Percentiles rank a stretch among this genome's conserved stretches.
phyloP scores from a whole-genome alignment of 2,888 invertebrate genomes.

The Atethmia centrago region DNA sequence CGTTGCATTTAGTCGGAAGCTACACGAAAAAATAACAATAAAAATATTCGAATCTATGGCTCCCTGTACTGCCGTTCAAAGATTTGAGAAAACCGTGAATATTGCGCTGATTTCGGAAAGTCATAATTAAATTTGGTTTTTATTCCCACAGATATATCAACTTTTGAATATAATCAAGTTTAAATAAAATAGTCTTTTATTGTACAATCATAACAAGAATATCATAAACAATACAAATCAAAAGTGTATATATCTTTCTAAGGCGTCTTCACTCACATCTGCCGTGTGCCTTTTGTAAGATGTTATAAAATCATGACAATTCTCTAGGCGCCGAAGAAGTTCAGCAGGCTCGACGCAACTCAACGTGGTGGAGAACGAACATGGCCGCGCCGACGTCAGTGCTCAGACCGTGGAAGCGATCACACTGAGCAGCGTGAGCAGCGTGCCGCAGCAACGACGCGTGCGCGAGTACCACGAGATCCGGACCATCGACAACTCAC shows the following conservation, averaged over 20 bases:
- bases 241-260: background rate
- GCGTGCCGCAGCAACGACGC: conserved; percentile 85
- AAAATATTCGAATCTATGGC: background rate
- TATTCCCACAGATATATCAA: background rate
- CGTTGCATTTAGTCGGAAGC: background rate
- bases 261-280: background rate
- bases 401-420: conserved; percentile 78
- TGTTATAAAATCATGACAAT: background rate
- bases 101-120: background rate
- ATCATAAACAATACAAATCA: background rate
- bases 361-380: conserved; percentile 78
- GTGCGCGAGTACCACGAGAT: conserved; percentile 80
- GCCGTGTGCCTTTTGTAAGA: background rate
- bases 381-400: conserved; percentile 70
- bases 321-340: conserved; percentile 81
- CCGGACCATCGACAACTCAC: conserved; percentile 74
- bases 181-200: background rate
- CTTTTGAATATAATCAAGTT: background rate
- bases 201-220: background rate
- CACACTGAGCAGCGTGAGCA: conserved; percentile 79
- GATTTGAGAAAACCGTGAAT: background rate
- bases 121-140: background rate
- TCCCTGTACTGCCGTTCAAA: background rate
- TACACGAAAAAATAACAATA: background rate
- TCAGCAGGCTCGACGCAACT: conserved; percentile 81